Evolutionary conservation across 2,797 vertebrate genomes (phyloP).

Genomic region (Sternarchorhynchus goeldii): DNA sequence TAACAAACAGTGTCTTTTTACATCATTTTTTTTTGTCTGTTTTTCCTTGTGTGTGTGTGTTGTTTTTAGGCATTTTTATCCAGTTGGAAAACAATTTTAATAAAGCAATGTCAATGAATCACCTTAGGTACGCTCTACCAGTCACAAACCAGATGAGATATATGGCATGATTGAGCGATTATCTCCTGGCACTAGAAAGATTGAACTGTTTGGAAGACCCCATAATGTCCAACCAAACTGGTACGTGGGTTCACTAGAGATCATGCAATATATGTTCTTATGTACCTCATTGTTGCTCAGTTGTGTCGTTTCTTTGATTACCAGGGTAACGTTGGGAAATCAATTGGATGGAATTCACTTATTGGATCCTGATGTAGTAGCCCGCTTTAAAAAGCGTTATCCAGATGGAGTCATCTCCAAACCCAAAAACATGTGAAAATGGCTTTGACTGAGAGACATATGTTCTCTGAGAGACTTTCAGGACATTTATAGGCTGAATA

Average conservation of each 20-base stretch:
- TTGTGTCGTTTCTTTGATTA: constrained; percentile 14
- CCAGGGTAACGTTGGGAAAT: constrained; percentile 90
- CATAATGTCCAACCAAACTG: constrained; percentile 95
- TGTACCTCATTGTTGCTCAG: background rate
- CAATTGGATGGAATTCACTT: constrained; percentile 93
- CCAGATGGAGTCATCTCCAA: constrained; percentile 92
- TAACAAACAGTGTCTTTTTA: background rate
- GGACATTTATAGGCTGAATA: constrained; percentile 4
- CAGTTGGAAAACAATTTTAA: background rate
- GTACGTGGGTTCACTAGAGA: constrained; percentile 64
- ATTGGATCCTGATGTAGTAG: constrained; percentile 90
- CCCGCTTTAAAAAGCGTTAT: constrained; percentile 88
- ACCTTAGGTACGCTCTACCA: constrained; percentile 90
- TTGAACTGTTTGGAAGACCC: constrained; percentile 90
- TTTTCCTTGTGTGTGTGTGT: background rate
- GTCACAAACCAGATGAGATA: constrained; percentile 94
- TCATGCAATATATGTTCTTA: background rate
- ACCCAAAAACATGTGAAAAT: constrained; percentile 76
- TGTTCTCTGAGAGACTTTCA: constrained; percentile 3
- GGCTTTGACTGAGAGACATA: background rate
- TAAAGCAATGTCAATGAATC: background rate
- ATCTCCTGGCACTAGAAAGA: constrained; percentile 91
- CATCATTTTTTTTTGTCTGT: background rate
- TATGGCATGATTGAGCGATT: constrained; percentile 96
- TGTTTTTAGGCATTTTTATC: background rate